phyloP scores from a whole-genome alignment of 2,888 invertebrate genomes.

The Sericinus montela region DNA sequence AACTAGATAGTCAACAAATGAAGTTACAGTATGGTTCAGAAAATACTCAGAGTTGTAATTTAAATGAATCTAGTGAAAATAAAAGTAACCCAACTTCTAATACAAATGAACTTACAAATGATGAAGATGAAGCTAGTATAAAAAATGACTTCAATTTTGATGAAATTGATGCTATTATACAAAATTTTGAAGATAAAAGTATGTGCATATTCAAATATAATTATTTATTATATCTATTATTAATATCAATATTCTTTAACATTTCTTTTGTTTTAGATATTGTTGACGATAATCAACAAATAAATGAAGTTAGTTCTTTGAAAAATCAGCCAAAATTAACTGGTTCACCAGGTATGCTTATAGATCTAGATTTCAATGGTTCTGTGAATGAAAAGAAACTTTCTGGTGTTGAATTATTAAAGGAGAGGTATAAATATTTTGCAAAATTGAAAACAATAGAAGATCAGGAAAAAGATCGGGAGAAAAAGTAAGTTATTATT shows the following conservation, averaged over 20 bases:
- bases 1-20: constrained; percentile 38
- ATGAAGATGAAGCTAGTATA: constrained; percentile 23
- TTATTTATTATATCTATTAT: too few relatives aligned
- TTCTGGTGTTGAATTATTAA: constrained; percentile 82
- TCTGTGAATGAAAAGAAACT: constrained; percentile 44
- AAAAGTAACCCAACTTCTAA: constrained; percentile 8
- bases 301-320: constrained; percentile 31
- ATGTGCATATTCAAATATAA: constrained; percentile 6
- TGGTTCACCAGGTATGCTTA: constrained; percentile 74
- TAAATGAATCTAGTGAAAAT: constrained; percentile 15
- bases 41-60: constrained; percentile 18
- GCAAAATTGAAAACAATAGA: constrained; percentile 73
- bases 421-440: constrained; percentile 86
- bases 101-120: not conserved
- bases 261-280: constrained; percentile 1
- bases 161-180: constrained; percentile 57
- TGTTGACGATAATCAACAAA: constrained; percentile 28
- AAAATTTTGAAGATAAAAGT: constrained; percentile 56
- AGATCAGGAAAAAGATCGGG: constrained; percentile 74
- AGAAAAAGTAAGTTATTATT: constrained; percentile 68
- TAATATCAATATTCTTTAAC: too few relatives aligned
- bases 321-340: constrained; percentile 63
- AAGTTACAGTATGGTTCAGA: constrained; percentile 44
- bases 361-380: constrained; percentile 48
- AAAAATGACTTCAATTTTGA: constrained; percentile 58